Base-by-base conservation (phyloP, 1,140 invertebrate species). In the Lordiphosa mommai region DNA sequence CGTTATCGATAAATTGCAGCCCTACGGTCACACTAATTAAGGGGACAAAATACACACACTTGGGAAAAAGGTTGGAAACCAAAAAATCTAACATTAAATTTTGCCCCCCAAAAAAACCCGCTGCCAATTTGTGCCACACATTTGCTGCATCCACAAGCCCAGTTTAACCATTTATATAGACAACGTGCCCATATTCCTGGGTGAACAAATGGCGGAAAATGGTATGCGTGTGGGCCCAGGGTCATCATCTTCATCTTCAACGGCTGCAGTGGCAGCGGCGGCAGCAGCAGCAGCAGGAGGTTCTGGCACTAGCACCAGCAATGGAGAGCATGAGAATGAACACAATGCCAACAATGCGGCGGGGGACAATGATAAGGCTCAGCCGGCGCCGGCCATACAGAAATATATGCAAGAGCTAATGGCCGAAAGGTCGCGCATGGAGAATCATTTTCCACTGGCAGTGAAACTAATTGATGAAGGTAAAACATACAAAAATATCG, bases 321-420 rank as follows among this genome's bases (percentile, higher is more conserved):
- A 87, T 49, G 86, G 85, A n/a, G 82, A 86, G 30, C 77, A 84
- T 50, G 74, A 84, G 51, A 72, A 67, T 30, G 86, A 87, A 59
- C 80, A 87, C 60, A 74, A 49, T 36, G 46, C 50, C 27, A 71
- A 61, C 37, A 23, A 23, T 23, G 20, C 20, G 20, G 44, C 53
- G 27, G n/a, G n/a, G n/a, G 85, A 87, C 33, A 76, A 70, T 29
- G 76, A 82, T 33, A 86, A 77, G 49, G 41, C 60, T 27, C 67
- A 84, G 38, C 59, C 85, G 49, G 61, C 85, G 43, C 82, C 82
- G 44, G 82, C 86, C 43, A 36, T 67, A 8, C 86, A 88, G 30
- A 88, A 88, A 77, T 88, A 88, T 41, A 88, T 88, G 64, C 86
- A 88, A 47, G 86, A 88, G 40, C 59, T 88, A 41, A 74, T 88